Evolutionary conservation across 2,797 vertebrate genomes (phyloP), one percentile per base, ranked within the genome.

Genomic region (Manis javanica): DNA sequence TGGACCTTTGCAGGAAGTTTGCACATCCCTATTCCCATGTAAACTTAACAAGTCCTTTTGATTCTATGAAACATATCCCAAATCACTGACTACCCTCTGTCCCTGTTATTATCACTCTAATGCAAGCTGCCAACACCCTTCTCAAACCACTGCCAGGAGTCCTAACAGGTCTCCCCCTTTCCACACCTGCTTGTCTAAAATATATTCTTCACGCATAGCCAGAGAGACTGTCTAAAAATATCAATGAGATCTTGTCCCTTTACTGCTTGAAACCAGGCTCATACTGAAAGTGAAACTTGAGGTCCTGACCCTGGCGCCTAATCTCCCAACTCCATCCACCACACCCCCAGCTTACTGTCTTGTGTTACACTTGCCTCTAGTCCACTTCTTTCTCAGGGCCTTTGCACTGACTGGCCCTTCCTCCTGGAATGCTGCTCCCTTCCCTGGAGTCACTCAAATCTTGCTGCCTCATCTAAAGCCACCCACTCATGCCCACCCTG

Each of bases 161-260:
- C 51, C 57, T 31, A 24, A 16, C 0, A 49, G 12, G 15, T 15
- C 21, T 57, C 11, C 15, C 57, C 34, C 1, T 57, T 7, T 61
- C 26, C 29, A 26, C 13, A 31, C 29, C 19, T 16, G 4, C 3
- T 49, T 14, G 18, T 57, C 57, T 29, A 39, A 26, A 89, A 53
- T 12, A 10, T 4, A 8, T 11, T 69, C 49, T 74, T n/a, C 31
- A 68, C 39, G 23, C 5, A 34, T 0, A 34, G 0, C 1, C 10
- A 66, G 15, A 64, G 15, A 29, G 14, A 39, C 0, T 23, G 10
- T 14, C 29, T 49, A 10, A 51, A 31, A 21, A 1, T 2, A 1
- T 46, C 4, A 37, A 19, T 2, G 13, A 4, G 13, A 31, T n/a
- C 57, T 9, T 3, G 8, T 21, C 59, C 21, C 29, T 68, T 16